These are phyloP conservation scores for Poecilia velifera DNA, from an alignment of 2,797 vertebrate species.

Conservation along the genomic window DNA sequence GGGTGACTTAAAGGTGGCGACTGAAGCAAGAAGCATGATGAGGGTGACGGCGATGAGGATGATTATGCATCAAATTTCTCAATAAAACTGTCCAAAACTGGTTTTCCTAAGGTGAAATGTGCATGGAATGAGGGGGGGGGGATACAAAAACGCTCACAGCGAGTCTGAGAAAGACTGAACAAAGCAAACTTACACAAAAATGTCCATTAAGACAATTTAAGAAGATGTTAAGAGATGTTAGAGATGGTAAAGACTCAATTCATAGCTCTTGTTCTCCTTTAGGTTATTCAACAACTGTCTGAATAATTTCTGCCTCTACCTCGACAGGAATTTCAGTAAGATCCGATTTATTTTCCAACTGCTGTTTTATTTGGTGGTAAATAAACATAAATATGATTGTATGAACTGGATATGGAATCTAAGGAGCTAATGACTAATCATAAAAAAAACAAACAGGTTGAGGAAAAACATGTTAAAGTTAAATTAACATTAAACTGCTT, in stretches of 20 bases:
- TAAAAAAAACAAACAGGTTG: background rate
- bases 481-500: background rate
- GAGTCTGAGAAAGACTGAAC: background rate
- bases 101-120: slow-evolving; percentile 46
- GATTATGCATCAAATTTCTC: slow-evolving; percentile 9
- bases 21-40: slow-evolving; percentile 9
- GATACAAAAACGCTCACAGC: background rate
- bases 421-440: background rate
- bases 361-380: background rate
- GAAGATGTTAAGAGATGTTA: background rate
- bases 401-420: background rate
- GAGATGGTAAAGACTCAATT: background rate
- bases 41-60: slow-evolving; percentile 18
- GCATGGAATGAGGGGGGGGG: slow-evolving; percentile 12
- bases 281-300: background rate
- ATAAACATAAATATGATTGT: background rate
- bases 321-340: background rate
- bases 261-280: background rate
- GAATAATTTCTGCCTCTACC: background rate
- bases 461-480: background rate
- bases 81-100: background rate
- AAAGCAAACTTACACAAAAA: slow-evolving; percentile 6
- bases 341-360: background rate
- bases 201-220: background rate
- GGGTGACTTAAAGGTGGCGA: background rate